Percentiles rank a stretch among this genome's conserved stretches.
These are phyloP conservation scores for Mus caroli DNA, from an alignment of 2,797 vertebrate species.

Conservation along the genomic window DNA sequence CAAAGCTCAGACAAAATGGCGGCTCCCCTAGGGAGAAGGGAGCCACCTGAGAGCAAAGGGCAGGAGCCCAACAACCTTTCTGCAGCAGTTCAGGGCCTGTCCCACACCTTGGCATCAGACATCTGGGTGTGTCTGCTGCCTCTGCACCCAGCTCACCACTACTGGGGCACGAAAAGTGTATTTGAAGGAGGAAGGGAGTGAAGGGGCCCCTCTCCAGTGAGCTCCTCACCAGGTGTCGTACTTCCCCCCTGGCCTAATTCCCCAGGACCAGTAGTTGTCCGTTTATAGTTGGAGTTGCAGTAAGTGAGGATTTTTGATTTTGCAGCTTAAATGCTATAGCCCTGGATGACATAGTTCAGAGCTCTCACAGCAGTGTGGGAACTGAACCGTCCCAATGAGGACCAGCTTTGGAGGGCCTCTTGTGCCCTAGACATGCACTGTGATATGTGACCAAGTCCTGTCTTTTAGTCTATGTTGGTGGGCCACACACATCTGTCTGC, in stretches of 20 bases:
- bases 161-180: background rate
- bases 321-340: background rate
- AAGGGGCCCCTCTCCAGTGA: background rate
- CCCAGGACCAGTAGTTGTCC: background rate
- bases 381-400: background rate
- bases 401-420: no score
- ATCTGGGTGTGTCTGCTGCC: rapidly evolving
- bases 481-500: rapidly evolving
- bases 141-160: background rate
- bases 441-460: rapidly evolving
- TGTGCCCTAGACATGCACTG: rapidly evolving
- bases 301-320: background rate
- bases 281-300: no score
- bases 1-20: background rate
- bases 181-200: no score
- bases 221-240: no score
- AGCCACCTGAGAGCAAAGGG: background rate
- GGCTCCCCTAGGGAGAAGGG: background rate
- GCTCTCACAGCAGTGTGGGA: background rate
- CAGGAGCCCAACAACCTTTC: background rate
- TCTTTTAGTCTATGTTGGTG: background rate
- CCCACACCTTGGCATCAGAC: background rate
- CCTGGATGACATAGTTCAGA: background rate
- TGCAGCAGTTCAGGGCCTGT: background rate
- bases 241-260: background rate